Percentiles rank a stretch among this genome's conserved stretches.
These are phyloP conservation scores for Cyaniris semiargus DNA, from an alignment of 2,888 invertebrate genomes.

Conservation along the genomic window DNA sequence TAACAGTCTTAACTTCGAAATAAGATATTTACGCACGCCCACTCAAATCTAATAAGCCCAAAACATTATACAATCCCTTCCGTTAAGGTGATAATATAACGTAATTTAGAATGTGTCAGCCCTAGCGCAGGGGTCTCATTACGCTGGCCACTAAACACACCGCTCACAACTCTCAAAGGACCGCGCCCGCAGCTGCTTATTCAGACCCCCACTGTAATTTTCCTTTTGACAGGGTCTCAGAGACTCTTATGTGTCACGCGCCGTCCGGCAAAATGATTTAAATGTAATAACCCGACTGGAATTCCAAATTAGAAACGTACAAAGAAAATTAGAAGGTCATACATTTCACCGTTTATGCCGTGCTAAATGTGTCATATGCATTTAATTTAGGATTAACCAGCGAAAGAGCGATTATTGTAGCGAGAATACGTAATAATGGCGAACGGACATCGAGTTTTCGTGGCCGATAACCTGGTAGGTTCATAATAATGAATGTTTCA, in stretches of 20 bases:
- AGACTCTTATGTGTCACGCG: constrained; percentile 42
- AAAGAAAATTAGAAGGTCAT: constrained; percentile 1
- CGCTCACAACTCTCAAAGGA: constrained; percentile 33
- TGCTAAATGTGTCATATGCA: background rate
- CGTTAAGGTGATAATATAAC: background rate
- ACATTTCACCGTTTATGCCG: background rate
- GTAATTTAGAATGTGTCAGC: constrained; percentile 5
- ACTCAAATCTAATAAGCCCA: constrained; percentile 9
- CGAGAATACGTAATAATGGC: too few relatives aligned
- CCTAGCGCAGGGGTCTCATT: constrained; percentile 28
- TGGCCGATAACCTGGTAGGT: too few relatives aligned
- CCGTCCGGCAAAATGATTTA: constrained; percentile 33
- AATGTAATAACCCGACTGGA: constrained; percentile 28
- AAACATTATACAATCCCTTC: constrained; percentile 12
- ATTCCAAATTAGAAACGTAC: constrained; percentile 6
- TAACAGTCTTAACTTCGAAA: background rate
- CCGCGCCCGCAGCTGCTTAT: constrained; percentile 35
- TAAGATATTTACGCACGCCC: background rate
- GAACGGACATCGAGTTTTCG: too few relatives aligned
- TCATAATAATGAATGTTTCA: too few relatives aligned
- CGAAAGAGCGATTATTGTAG: too few relatives aligned
- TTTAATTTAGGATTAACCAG: background rate
- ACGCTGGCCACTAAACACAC: constrained; percentile 28
- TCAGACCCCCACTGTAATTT: constrained; percentile 50
- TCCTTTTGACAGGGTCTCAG: constrained; percentile 48